phyloP scores from a whole-genome alignment of 2,797 vertebrate genomes.

The Bradypodion pumilum region DNA sequence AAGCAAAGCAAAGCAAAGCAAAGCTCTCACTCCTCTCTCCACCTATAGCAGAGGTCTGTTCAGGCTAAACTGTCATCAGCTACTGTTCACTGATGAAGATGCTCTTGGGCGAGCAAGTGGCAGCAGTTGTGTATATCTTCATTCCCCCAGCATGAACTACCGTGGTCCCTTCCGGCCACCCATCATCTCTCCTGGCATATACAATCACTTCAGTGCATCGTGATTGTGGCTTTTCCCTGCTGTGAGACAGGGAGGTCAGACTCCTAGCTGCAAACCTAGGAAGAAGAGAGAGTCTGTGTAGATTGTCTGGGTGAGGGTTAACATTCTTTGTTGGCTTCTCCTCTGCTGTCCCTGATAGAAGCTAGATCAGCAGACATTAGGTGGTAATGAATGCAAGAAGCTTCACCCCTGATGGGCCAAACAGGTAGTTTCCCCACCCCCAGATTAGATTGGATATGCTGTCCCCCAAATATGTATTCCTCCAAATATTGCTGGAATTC shows the following conservation, averaged over 20 bases:
- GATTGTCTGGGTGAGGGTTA: too few relatives aligned
- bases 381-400: neutral
- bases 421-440: neutral
- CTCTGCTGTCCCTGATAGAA: neutral
- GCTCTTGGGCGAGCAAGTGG: slow-evolving; percentile 14
- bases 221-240: neutral
- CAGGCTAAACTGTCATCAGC: slow-evolving; percentile 23
- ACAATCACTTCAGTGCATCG: neutral
- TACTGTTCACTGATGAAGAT: slow-evolving; percentile 13
- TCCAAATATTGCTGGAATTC: neutral
- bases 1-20: neutral
- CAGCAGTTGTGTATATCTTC: slow-evolving; percentile 7
- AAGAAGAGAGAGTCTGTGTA: neutral
- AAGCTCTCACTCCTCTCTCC: neutral
- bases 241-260: neutral
- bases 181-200: neutral
- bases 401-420: neutral
- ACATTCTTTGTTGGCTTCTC: neutral
- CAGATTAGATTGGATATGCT: neutral
- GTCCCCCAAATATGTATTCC: too few relatives aligned
- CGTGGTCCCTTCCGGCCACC: neutral
- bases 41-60: slow-evolving; percentile 7
- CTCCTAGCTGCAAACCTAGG: neutral
- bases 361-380: neutral
- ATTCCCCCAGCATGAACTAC: slow-evolving; percentile 4